phyloP scores from a whole-genome alignment of 2,888 invertebrate species.

The Apotomis turbidana region DNA sequence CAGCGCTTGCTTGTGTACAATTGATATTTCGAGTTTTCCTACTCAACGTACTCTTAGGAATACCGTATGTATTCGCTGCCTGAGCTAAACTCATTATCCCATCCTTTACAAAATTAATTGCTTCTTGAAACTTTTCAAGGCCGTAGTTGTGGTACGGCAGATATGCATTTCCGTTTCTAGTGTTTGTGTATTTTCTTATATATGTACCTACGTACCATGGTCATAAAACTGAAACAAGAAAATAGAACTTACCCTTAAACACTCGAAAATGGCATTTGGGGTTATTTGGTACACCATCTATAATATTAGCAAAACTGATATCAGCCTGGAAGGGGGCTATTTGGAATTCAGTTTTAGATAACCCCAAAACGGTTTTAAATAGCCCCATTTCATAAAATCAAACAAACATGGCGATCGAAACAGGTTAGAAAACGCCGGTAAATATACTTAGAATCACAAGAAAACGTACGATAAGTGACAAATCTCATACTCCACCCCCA shows the following conservation, averaged over 20 bases:
- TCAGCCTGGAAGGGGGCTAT: constrained; percentile 4
- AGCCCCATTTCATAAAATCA: not conserved
- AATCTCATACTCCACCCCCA: constrained; percentile 5
- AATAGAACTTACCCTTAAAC: constrained; percentile 2
- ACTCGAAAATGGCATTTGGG: constrained; percentile 4
- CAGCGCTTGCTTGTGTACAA: constrained; percentile 11
- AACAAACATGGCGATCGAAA: constrained; percentile 7
- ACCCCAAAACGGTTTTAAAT: not conserved
- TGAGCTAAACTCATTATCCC: constrained; percentile 10
- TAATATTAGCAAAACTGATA: constrained; percentile 3
- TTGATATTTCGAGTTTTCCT: constrained; percentile 10
- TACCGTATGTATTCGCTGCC: constrained; percentile 9
- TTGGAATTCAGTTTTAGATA: constrained; percentile 6
- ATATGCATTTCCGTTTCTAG: not conserved
- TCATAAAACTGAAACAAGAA: constrained; percentile 4
- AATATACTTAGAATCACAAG: not conserved
- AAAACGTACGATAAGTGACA: constrained; percentile 7
- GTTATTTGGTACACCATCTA: constrained; percentile 8
- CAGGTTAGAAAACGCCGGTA: constrained; percentile 7
- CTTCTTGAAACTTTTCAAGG: constrained; percentile 12
- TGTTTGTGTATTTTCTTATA: constrained; percentile 1
- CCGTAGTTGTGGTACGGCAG: constrained; percentile 9
- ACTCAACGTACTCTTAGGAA: constrained; percentile 8
- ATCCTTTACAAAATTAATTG: constrained; percentile 6
- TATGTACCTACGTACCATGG: not conserved